Percentiles rank a stretch among this genome's conserved stretches.
Evolutionary conservation across 2,797 vertebrate genomes (phyloP).

Genomic region (Buphagus erythrorhynchus): DNA sequence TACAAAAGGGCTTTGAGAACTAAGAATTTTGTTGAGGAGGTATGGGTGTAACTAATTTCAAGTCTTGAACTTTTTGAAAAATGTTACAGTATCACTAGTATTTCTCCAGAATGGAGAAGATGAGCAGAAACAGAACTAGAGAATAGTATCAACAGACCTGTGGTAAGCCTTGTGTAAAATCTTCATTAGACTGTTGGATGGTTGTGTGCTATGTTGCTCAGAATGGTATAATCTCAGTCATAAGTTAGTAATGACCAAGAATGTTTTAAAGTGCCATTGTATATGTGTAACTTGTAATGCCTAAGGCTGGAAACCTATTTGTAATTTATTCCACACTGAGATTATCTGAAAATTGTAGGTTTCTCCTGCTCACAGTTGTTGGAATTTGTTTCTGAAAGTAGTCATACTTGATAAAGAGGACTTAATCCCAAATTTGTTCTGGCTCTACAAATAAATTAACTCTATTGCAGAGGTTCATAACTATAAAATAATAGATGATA

Average conservation of each 20-base stretch:
- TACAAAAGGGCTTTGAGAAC: not conserved
- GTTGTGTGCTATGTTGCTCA: not conserved
- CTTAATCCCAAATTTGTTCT: not conserved
- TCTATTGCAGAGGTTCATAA: not conserved
- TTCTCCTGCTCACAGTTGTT: not conserved
- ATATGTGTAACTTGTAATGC: not conserved
- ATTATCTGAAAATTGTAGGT: conserved; percentile 34
- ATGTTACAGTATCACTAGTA: not conserved
- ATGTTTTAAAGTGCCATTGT: not conserved
- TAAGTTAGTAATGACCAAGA: not conserved
- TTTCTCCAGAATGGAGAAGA: not conserved
- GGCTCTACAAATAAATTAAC: not conserved
- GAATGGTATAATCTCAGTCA: not conserved
- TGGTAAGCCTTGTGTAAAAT: not conserved
- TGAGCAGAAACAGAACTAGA: not conserved
- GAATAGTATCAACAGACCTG: not conserved
- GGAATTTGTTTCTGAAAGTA: not conserved
- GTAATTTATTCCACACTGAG: not conserved
- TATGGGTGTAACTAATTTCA: not conserved
- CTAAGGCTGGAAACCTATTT: not conserved
- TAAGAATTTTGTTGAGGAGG: not conserved
- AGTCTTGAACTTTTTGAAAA: not conserved
- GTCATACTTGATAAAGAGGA: not conserved
- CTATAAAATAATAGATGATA: not conserved
- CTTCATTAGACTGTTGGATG: not conserved